These are phyloP conservation scores for Caenorhabditis sp. DNA, from an alignment of 2,888 invertebrate species.

Conservation along the genomic window DNA sequence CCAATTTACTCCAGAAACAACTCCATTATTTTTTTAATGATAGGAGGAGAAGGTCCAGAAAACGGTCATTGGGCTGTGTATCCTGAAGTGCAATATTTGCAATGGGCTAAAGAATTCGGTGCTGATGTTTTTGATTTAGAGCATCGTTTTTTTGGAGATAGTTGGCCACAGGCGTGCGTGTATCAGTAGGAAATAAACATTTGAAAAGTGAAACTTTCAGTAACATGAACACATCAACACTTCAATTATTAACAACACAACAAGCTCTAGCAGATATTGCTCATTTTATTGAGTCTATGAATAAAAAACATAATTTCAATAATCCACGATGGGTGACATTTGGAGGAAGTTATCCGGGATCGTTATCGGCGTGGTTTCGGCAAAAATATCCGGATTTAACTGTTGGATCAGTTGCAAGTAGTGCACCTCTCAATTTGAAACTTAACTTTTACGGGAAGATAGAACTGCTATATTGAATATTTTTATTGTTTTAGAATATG, in stretches of 20 bases:
- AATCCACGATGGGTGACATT: conserved; percentile 80
- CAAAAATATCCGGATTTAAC: conserved; percentile 74
- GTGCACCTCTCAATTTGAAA: conserved; percentile 71
- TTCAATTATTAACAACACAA: conserved; percentile 67
- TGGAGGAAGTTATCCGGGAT: conserved; percentile 78
- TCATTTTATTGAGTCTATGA: conserved; percentile 72
- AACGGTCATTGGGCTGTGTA: conserved; percentile 66
- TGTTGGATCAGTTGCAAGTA: conserved; percentile 73
- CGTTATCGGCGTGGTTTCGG: conserved; percentile 76
- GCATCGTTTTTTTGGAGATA: conserved; percentile 74
- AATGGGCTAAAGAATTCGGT: conserved; percentile 71
- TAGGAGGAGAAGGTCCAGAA: conserved; percentile 76
- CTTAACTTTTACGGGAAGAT: conserved; percentile 73
- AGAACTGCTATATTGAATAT: background rate
- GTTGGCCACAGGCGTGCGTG: conserved; percentile 70
- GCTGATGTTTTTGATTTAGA: conserved; percentile 73
- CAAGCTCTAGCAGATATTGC: conserved; percentile 74
- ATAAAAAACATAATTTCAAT: conserved; percentile 63
- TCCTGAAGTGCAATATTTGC: conserved; percentile 66
- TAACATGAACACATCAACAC: conserved; percentile 65
- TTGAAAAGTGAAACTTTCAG: too few relatives aligned
- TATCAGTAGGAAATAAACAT: too few relatives aligned
- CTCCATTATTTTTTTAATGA: conserved; percentile 75
- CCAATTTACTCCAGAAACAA: conserved; percentile 64
- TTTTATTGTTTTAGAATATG: conserved; percentile 72